Conservation (phyloP, 2,797 vertebrate genomes). For the Emydoidea blandingii region DNA sequence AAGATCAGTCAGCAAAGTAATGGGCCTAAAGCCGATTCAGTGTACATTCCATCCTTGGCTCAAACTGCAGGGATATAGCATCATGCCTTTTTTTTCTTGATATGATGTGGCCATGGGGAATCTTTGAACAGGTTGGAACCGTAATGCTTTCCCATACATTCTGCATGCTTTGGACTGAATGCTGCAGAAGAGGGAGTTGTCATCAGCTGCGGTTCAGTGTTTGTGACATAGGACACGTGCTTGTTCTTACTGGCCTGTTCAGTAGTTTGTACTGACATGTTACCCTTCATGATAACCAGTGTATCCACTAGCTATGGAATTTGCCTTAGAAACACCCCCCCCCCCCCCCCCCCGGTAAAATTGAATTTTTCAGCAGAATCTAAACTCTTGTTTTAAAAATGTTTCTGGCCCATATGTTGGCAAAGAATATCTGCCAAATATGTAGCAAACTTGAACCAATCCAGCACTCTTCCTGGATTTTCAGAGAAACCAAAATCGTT, state of each 20-base stretch:
- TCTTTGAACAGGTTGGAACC: slow-evolving; percentile 44
- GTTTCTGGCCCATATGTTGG: background rate
- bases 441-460: slow-evolving; percentile 46
- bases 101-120: slow-evolving; percentile 53
- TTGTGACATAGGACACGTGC: slow-evolving; percentile 27
- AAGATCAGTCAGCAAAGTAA: background rate
- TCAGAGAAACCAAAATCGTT: background rate
- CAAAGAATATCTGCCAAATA: slow-evolving; percentile 58
- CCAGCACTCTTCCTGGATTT: slow-evolving; percentile 17
- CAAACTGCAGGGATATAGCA: background rate
- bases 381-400: slow-evolving; percentile 34
- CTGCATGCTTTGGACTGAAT: background rate
- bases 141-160: slow-evolving; percentile 52
- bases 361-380: slow-evolving; percentile 34
- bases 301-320: slow-evolving; percentile 64
- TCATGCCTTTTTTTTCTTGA: slow-evolving; percentile 22
- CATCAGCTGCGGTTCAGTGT: too few species aligned
- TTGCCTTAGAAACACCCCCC: slow-evolving; percentile 53
- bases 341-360: background rate
- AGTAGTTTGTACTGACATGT: slow-evolving; percentile 64
- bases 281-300: slow-evolving; percentile 54
- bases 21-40: slow-evolving; percentile 1
- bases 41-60: background rate
- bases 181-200: slow-evolving; percentile 43
- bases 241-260: slow-evolving; percentile 69